phyloP scores from a whole-genome alignment of 2,113 vertebrate genomes.

The Hepsetus odoe region DNA sequence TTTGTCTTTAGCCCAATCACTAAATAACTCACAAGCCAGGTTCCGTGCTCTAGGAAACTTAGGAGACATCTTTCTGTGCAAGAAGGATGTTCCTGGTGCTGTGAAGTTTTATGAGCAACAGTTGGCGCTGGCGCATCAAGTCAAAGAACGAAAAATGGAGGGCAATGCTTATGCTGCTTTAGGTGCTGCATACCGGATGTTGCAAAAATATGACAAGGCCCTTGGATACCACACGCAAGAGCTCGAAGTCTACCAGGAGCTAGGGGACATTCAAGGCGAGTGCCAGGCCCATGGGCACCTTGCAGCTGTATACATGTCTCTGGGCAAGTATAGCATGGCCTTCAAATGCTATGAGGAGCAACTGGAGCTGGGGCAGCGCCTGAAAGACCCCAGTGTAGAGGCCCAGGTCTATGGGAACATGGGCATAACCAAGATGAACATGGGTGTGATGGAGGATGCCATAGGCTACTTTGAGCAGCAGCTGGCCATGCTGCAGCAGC shows the following conservation, averaged over 20 bases:
- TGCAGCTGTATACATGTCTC: conserved; percentile 91
- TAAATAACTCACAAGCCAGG: conserved; percentile 90
- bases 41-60: conserved; percentile 94
- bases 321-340: conserved; percentile 90
- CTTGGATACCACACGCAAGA: conserved; percentile 92
- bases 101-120: conserved; percentile 94
- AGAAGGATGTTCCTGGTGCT: conserved; percentile 84
- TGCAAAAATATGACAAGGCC: conserved; percentile 89
- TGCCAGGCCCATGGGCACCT: conserved; percentile 91
- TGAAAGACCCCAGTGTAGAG: conserved; percentile 88
- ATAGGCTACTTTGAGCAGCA: conserved; percentile 96
- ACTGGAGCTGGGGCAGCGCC: conserved; percentile 86
- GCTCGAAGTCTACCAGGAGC: conserved; percentile 87
- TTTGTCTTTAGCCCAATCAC: conserved; percentile 87
- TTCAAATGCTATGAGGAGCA: conserved; percentile 94
- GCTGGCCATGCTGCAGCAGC: conserved; percentile 91
- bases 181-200: conserved; percentile 86
- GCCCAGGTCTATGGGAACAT: conserved; percentile 96
- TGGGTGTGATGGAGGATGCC: conserved; percentile 91
- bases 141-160: conserved; percentile 85
- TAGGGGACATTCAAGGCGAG: conserved; percentile 84
- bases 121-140: conserved; percentile 85
- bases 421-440: conserved; percentile 98
- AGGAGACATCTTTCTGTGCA: conserved; percentile 90
- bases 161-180: conserved; percentile 90